Base-by-base conservation (phyloP, 2,888 invertebrate genomes). In the Drosophila infuscata region DNA sequence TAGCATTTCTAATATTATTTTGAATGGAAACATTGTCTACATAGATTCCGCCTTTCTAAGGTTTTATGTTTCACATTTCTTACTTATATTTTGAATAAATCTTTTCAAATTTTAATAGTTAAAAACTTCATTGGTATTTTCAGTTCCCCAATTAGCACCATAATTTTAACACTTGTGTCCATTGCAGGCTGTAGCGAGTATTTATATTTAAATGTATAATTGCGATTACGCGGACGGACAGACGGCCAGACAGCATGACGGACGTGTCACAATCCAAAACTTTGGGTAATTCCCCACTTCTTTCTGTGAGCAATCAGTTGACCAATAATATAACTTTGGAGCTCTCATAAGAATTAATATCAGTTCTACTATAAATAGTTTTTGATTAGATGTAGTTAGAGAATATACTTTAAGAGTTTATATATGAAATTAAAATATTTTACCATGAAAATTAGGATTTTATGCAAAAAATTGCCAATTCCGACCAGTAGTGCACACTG, bases 361-460 rank as follows among this genome's bases (percentile, higher is more conserved):
- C 20, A 12, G 12, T 20, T 46, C 20, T 20, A 46, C 12, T n/a
- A n/a, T n/a, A n/a, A 41, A 41, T 41, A 8, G 3, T 20, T 46
- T 20, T 46, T 15, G 46, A 15, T 46, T 7, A 46, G 12, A 7
- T 20, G 12, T 20, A 15, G 46, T 25, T 46, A 46, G 15, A 46
- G 15, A 46, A 15, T 25, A 15, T 25, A 46, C 20, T 46, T 46
- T 25, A 46, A 25, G 20, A 46, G 46, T 48, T 67, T 64, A 36
- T 70, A 67, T 63, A 65, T 51, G 57, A 65, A 48, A 32, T 65
- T 61, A 69, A 75, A 66, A 68, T 79, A 70, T 71, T 79, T 79
- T 49, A 56, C 58, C 43, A 67, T 53, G 51, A 30, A 30, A 51
- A 51, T 30, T 30, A 29, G 11, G 30, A 29, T 30, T 51, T 53